phyloP scores from a whole-genome alignment of 2,888 invertebrate genomes.

The Spodoptera exigua region DNA sequence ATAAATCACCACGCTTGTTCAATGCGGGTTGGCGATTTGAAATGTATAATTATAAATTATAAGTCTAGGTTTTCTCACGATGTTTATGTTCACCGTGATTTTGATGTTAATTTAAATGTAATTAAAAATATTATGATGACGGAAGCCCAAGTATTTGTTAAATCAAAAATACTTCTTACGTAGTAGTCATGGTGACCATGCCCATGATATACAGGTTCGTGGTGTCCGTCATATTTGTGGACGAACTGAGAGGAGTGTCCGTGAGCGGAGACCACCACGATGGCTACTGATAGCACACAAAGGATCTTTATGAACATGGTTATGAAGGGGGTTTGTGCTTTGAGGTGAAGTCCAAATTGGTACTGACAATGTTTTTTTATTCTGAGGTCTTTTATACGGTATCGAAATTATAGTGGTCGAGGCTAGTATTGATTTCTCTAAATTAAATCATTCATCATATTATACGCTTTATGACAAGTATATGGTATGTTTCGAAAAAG shows the following conservation, averaged over 20 bases:
- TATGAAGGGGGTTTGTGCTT: conserved; percentile 7
- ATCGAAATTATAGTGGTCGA: conserved; percentile 23
- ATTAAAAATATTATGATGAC: no score
- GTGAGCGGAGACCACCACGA: conserved; percentile 27
- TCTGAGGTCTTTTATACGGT: conserved; percentile 40
- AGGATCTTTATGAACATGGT: conserved; percentile 26
- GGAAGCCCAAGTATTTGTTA: no score
- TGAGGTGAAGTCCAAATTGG: background rate
- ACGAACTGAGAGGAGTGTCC: conserved; percentile 57
- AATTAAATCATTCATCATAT: conserved; percentile 23
- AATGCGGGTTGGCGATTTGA: no score
- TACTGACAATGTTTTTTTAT: conserved; percentile 26
- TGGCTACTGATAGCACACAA: conserved; percentile 16
- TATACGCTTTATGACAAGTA: conserved; percentile 26
- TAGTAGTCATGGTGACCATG: conserved; percentile 55
- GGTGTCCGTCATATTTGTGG: conserved; percentile 73
- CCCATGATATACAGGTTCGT: conserved; percentile 53
- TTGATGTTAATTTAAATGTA: conserved; percentile 12
- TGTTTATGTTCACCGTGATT: background rate
- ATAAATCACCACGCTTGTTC: no score
- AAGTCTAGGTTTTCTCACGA: background rate
- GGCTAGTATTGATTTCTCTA: conserved; percentile 35
- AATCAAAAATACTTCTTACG: conserved; percentile 28
- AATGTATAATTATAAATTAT: background rate
- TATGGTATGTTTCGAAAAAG: conserved; percentile 10